Conservation (phyloP, 2,113 vertebrate species). For the Melanotaenia duboulayi region DNA sequence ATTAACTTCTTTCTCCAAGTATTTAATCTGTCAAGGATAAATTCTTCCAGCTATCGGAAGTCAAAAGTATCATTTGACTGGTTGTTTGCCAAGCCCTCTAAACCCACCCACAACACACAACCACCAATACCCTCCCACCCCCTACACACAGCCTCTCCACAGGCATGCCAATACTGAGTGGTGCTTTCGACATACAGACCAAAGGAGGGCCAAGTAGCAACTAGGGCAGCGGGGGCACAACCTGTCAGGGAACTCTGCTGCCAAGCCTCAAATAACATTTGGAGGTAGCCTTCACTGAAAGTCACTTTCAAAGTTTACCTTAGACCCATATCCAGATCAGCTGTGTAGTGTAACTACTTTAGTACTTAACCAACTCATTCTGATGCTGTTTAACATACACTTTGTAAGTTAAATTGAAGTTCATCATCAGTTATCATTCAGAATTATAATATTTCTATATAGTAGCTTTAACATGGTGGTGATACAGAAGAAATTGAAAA, state of each 20-base stretch:
- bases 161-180: conserved; percentile 66
- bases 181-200: conserved; percentile 64
- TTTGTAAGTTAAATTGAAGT: neutral
- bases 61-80: conserved; percentile 57
- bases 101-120: conserved; percentile 46
- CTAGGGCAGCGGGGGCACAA: conserved; percentile 78
- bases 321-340: conserved; percentile 29
- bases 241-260: conserved; percentile 78
- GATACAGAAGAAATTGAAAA: too few species aligned
- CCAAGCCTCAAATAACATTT: conserved; percentile 80
- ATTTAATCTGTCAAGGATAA: conserved; percentile 40
- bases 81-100: conserved; percentile 48
- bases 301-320: conserved; percentile 83
- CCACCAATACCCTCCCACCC: conserved; percentile 30
- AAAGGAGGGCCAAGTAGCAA: conserved; percentile 71
- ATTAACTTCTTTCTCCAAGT: neutral
- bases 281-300: conserved; percentile 77
- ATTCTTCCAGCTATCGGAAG: conserved; percentile 38
- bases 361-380: neutral
- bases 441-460: too few species aligned
- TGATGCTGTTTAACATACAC: neutral
- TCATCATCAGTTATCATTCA: too few species aligned
- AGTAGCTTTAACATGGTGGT: too few species aligned
- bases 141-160: conserved; percentile 54
- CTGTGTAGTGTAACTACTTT: neutral